Evolutionary conservation across 2,797 vertebrate genomes (phyloP).

Genomic region (Takifugu ocellatus): DNA sequence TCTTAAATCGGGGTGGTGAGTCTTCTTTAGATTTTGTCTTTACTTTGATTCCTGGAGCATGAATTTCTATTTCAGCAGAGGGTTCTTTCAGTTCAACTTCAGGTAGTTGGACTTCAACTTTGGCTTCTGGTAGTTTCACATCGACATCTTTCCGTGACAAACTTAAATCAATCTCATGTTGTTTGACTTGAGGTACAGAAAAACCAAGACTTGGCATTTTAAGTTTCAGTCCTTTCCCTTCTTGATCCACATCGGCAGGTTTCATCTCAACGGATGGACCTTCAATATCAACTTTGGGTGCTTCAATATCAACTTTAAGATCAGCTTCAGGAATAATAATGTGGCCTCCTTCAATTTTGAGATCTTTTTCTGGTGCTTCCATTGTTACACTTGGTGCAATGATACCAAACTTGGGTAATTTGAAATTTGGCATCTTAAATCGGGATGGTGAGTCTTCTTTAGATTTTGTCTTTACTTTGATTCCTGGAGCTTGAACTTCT

Average conservation of each 20-base stretch:
- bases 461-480: conserved; percentile 3
- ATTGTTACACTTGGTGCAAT: neutral
- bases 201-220: too few relatives aligned
- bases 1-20: neutral
- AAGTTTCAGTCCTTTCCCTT: too few relatives aligned
- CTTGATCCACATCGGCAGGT: too few relatives aligned
- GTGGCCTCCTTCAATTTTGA: neutral
- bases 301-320: too few relatives aligned
- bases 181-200: neutral
- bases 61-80: neutral
- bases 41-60: neutral
- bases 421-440: conserved; percentile 42
- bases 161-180: neutral
- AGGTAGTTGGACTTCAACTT: neutral
- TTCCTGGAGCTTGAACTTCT: neutral
- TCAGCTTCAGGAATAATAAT: too few relatives aligned
- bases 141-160: neutral
- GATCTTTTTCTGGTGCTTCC: conserved; percentile 7
- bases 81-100: neutral
- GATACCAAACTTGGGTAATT: conserved; percentile 13
- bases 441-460: conserved; percentile 21
- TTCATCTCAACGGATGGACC: too few relatives aligned
- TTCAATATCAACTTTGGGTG: too few relatives aligned
- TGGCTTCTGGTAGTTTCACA: neutral
- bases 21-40: neutral